Evolutionary conservation across 1,140 invertebrate species (phyloP).

Genomic region (Drosophila busckii): DNA sequence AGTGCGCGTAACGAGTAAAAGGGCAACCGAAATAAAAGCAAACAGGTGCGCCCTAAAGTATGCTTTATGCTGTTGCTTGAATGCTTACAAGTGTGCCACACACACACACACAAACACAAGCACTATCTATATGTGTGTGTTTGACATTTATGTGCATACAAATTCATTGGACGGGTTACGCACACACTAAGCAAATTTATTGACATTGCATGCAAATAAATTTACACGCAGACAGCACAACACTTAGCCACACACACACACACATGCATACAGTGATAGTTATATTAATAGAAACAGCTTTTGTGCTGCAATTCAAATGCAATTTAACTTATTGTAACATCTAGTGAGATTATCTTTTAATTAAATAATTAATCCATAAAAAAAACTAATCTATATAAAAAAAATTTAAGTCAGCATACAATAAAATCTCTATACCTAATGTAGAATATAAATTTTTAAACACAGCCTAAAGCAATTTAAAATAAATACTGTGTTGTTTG

Average conservation of each 20-base stretch:
- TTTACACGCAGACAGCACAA: slow-evolving; percentile 29
- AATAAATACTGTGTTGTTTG: too few species aligned
- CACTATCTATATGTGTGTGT: background rate
- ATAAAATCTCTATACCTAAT: too few species aligned
- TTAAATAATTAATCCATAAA: too few species aligned
- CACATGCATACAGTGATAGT: slow-evolving; percentile 6
- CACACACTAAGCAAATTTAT: slow-evolving; percentile 56
- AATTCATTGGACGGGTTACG: slow-evolving; percentile 59
- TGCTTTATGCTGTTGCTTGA: slow-evolving; percentile 53
- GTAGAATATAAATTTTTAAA: too few species aligned
- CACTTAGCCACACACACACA: slow-evolving; percentile 4
- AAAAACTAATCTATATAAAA: too few species aligned
- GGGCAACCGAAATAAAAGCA: slow-evolving; percentile 21
- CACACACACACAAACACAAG: too few species aligned
- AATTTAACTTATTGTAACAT: too few species aligned
- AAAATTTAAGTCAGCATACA: too few species aligned
- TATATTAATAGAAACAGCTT: too few species aligned
- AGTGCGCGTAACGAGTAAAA: background rate
- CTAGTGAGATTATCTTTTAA: too few species aligned
- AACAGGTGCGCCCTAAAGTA: slow-evolving; percentile 64
- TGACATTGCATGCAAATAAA: slow-evolving; percentile 72
- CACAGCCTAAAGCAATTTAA: too few species aligned
- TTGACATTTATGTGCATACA: slow-evolving; percentile 23
- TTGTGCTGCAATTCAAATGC: too few species aligned
- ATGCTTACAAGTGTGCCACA: slow-evolving; percentile 7